Evolutionary conservation across 2,888 invertebrate genomes (phyloP).

Genomic region (Sipha maydis): DNA sequence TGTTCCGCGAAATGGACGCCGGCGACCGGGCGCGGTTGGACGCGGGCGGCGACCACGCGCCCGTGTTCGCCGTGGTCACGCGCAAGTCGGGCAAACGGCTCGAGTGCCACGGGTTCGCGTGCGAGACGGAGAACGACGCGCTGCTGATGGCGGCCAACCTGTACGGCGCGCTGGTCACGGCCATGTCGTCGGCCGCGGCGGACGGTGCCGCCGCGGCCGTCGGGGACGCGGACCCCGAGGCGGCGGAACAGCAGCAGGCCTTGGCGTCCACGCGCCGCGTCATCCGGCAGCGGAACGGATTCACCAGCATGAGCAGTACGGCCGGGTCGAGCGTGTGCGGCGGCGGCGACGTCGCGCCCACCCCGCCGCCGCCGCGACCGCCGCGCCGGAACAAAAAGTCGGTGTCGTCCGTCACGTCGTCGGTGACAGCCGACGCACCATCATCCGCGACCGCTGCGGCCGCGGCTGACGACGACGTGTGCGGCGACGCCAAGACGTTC

Average conservation of each 20-base stretch:
- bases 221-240: neutral
- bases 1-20: conserved; percentile 70
- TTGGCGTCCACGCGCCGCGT: neutral
- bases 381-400: conserved; percentile 77
- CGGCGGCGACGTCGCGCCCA: conserved; percentile 58
- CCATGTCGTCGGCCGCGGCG: conserved; percentile 44
- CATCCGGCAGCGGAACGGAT: conserved; percentile 53
- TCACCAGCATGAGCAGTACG: conserved; percentile 61
- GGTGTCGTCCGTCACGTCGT: conserved; percentile 64
- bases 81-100: conserved; percentile 80
- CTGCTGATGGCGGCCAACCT: conserved; percentile 91
- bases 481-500: conserved; percentile 80
- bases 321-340: conserved; percentile 45
- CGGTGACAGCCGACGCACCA: conserved; percentile 76
- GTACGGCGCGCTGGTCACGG: conserved; percentile 85
- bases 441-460: neutral
- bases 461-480: conserved; percentile 65
- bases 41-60: conserved; percentile 75
- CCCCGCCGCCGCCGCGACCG: conserved; percentile 72
- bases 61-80: conserved; percentile 91
- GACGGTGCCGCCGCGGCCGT: neutral
- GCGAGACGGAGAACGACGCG: conserved; percentile 89
- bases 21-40: conserved; percentile 67
- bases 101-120: conserved; percentile 92
- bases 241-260: neutral